Percentiles rank a stretch among this genome's conserved stretches.
Evolutionary conservation across 2,113 vertebrate genomes (phyloP).

Genomic region (Patagioenas fasciata): DNA sequence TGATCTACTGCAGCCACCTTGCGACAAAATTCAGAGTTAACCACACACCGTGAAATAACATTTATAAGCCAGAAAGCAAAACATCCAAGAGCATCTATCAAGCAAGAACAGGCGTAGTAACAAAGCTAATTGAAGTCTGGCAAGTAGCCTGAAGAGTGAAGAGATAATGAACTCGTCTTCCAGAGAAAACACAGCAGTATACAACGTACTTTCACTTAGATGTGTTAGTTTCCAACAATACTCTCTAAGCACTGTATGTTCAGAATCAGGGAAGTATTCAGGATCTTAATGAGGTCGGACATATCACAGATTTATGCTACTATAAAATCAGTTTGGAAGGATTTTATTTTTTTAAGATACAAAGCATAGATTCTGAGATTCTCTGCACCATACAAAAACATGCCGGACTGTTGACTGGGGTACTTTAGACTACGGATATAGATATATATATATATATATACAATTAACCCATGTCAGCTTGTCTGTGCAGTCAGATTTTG

Average conservation of each 20-base stretch:
- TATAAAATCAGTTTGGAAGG: not conserved
- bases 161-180: not conserved
- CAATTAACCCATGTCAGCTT: not conserved
- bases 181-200: not conserved
- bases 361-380: not conserved
- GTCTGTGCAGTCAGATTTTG: not conserved
- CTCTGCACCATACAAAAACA: not conserved
- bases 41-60: not conserved
- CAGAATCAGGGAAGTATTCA: not conserved
- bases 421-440: accelerated
- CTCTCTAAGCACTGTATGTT: not conserved
- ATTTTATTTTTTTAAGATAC: not conserved
- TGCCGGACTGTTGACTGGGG: not conserved
- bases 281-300: not conserved
- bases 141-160: not conserved
- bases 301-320: not conserved
- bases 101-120: not conserved
- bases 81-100: not conserved
- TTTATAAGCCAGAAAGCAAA: not conserved
- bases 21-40: not conserved
- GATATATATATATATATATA: not conserved
- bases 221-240: not conserved
- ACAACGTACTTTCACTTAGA: not conserved
- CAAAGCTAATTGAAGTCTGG: not conserved
- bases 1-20: not conserved